Conservation (phyloP, 2,888 invertebrate species). For the Netelia inedita region DNA sequence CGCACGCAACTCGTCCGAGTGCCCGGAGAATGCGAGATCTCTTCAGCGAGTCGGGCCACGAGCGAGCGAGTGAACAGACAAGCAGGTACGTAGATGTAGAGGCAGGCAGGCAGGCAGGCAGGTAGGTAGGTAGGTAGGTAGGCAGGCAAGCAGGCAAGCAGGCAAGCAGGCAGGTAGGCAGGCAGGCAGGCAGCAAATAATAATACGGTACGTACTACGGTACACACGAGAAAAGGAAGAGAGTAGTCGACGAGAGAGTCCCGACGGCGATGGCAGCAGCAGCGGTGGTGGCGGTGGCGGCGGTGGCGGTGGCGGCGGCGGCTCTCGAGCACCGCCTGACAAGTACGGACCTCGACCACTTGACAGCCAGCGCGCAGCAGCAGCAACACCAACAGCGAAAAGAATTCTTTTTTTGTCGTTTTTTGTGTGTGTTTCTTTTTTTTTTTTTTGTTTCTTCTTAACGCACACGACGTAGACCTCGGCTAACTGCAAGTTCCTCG, state of each 20-base stretch:
- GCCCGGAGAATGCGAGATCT: slow-evolving; percentile 71
- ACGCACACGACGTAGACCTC: not conserved
- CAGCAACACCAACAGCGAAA: slow-evolving; percentile 15
- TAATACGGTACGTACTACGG: slow-evolving; percentile 74
- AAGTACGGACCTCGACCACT: slow-evolving; percentile 58
- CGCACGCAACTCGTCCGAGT: slow-evolving; percentile 72
- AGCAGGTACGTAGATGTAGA: slow-evolving; percentile 24
- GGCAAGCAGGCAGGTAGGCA: slow-evolving; percentile 21
- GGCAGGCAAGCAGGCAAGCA: not conserved
- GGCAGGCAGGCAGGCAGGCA: slow-evolving; percentile 10
- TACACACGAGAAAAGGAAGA: slow-evolving; percentile 71
- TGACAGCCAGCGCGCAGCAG: slow-evolving; percentile 53
- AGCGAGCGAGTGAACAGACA: slow-evolving; percentile 54
- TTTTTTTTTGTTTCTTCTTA: not conserved
- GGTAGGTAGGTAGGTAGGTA: too few relatives aligned
- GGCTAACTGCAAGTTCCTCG: too few relatives aligned
- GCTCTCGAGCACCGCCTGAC: slow-evolving; percentile 61
- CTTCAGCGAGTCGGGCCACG: slow-evolving; percentile 56
- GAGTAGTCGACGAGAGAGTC: slow-evolving; percentile 65
- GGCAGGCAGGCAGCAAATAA: slow-evolving; percentile 63
- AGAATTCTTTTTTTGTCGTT: not conserved
- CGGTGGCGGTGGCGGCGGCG: slow-evolving; percentile 51
- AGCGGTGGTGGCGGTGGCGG: slow-evolving; percentile 49
- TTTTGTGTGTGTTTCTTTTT: not conserved
- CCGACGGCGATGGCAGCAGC: slow-evolving; percentile 51